phyloP scores from a whole-genome alignment of 2,888 invertebrate genomes.

The Chloromyia formosa region DNA sequence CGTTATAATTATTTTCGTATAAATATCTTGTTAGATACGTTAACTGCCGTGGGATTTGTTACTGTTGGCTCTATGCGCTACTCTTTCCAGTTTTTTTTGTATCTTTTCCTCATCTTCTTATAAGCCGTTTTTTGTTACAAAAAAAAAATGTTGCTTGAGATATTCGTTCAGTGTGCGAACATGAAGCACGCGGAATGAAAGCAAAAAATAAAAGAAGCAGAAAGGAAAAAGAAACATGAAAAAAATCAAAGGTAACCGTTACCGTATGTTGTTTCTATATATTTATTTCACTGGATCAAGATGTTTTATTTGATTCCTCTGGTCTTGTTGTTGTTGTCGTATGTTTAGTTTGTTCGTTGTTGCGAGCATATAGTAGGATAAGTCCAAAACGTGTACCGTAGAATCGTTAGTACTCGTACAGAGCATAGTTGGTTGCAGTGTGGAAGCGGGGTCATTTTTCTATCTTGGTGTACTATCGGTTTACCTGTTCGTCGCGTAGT shows the following conservation, averaged over 20 bases:
- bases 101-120: too few relatives aligned
- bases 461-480: constrained; percentile 7
- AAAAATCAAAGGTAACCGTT: constrained; percentile 35
- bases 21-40: too few relatives aligned
- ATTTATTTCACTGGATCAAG: constrained; percentile 32
- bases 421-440: background rate
- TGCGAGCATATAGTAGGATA: background rate
- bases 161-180: constrained; percentile 28
- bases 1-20: too few relatives aligned
- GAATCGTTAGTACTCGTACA: too few relatives aligned
- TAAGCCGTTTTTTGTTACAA: too few relatives aligned
- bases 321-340: background rate
- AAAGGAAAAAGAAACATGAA: background rate
- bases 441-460: constrained; percentile 11
- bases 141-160: too few relatives aligned
- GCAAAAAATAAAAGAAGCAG: background rate
- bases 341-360: background rate
- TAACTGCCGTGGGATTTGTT: too few relatives aligned
- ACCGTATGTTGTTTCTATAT: constrained; percentile 2
- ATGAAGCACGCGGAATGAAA: constrained; percentile 2
- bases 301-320: background rate
- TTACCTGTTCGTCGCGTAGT: background rate
- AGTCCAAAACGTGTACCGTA: too few relatives aligned
- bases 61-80: too few relatives aligned
- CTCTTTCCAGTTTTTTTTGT: too few relatives aligned